These are phyloP conservation scores for Rosalia funebris DNA, from an alignment of 2,888 invertebrate genomes.

Conservation along the genomic window DNA sequence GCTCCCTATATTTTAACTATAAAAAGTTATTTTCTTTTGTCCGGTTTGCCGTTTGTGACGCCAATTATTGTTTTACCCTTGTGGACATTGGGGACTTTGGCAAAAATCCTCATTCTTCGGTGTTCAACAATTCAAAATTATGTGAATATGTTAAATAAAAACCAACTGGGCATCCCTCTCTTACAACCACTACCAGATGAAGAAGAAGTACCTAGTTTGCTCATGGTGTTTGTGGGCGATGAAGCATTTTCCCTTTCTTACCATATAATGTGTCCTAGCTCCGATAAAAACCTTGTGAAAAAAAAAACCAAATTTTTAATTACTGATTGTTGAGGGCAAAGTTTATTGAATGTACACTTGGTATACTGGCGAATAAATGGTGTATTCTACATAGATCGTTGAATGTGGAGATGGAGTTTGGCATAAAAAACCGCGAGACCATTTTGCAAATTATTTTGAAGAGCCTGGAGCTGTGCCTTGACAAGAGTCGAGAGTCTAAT, in stretches of 20 bases:
- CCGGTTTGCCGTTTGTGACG: neutral
- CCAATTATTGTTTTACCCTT: neutral
- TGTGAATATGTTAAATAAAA: neutral
- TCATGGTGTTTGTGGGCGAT: neutral
- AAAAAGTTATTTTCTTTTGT: neutral
- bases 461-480: too few species aligned
- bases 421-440: neutral
- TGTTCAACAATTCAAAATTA: neutral
- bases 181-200: neutral
- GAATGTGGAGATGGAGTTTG: neutral
- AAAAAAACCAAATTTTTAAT: neutral
- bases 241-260: neutral
- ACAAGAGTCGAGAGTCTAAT: too few species aligned
- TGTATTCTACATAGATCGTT: neutral
- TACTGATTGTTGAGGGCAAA: neutral
- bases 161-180: neutral
- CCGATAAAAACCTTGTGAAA: neutral
- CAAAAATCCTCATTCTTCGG: neutral
- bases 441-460: too few species aligned
- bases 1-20: neutral
- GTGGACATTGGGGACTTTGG: neutral
- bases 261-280: neutral
- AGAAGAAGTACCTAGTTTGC: neutral
- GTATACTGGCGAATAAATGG: neutral
- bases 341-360: neutral